Base-by-base conservation (phyloP, 2,797 vertebrate species). In the Siniperca undulata region DNA sequence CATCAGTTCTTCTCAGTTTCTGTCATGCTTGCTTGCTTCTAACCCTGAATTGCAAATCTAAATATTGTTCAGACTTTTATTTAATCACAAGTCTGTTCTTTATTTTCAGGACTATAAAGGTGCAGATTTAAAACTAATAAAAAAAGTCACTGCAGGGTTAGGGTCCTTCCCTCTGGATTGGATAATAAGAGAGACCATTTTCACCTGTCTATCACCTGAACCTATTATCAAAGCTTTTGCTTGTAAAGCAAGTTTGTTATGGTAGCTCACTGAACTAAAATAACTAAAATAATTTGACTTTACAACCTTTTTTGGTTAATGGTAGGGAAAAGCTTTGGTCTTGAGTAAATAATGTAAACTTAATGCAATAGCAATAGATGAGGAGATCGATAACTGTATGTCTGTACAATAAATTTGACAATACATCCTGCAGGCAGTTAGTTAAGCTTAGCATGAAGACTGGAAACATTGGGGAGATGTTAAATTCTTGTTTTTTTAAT, bases 81-180 rank as follows among this genome's bases (percentile, higher is more conserved):
- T 67, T 58, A 38, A 30, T 68, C n/a, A 53, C 14, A 46, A 42
- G 42, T 27, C 2, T 65, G 38, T 80, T 64, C 34, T 48, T 79
- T 60, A 36, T 42, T 78, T 80, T 82, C 9, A 56, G 40, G 27
- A 36, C n/a, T 22, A 5, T 66, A 56, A 48, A 71, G 36, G 19
- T 20, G 7, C 34, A 34, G 36, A 48, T 65, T 55, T 38, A 69
- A 74, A 81, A 74, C 22, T 7, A 20, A 11, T 17, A 36, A 36
- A 10, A 42, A 73, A 74, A 40, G 22, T 42, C 12, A n/a, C 24
- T 67, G 59, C 52, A 48, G 3, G 10, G 36, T 79, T 5, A 62
- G 1, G 11, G 2, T 2, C 10, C 12, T 11, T 42, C 40, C 40
- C 12, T 42, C 40, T 42, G 40, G 40, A 42, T 12, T 12, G 2